phyloP scores from a whole-genome alignment of 1,140 invertebrate species.

The Ostrea edulis region DNA sequence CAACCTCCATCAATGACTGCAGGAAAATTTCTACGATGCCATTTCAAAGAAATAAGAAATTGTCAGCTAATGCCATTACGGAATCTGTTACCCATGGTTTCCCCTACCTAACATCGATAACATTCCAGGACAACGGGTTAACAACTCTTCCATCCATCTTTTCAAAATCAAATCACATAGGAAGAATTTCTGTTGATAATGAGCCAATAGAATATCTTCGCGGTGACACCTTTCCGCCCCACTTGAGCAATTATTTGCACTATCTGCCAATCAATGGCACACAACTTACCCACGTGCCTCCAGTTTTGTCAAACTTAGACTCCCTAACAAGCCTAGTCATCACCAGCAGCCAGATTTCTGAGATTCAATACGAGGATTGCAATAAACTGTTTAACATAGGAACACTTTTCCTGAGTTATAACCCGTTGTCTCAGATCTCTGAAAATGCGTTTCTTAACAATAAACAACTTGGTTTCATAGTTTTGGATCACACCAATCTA shows the following conservation, averaged over 20 bases:
- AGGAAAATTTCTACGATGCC: neutral
- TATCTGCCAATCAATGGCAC: too few relatives aligned
- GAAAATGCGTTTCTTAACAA: constrained; percentile 21
- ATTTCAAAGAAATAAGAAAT: constrained; percentile 14
- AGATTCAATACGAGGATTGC: constrained; percentile 1
- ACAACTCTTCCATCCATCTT: too few relatives aligned
- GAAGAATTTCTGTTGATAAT: too few relatives aligned
- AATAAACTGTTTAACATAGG: neutral
- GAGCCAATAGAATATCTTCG: too few relatives aligned
- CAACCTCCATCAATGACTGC: neutral
- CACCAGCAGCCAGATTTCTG: neutral
- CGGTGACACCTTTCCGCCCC: too few relatives aligned
- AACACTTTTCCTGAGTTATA: neutral
- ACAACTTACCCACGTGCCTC: too few relatives aligned
- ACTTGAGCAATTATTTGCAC: too few relatives aligned
- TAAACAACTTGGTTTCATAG: neutral
- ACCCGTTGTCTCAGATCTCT: neutral
- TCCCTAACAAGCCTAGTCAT: neutral
- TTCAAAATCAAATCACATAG: too few relatives aligned
- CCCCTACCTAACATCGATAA: too few relatives aligned
- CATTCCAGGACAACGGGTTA: too few relatives aligned
- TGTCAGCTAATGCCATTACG: neutral
- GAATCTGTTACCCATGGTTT: too few relatives aligned
- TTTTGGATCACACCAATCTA: neutral
- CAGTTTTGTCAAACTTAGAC: neutral